Percentiles rank a stretch among this genome's conserved stretches.
phyloP scores from a whole-genome alignment of 2,797 vertebrate species.

The Australoheros facetus region DNA sequence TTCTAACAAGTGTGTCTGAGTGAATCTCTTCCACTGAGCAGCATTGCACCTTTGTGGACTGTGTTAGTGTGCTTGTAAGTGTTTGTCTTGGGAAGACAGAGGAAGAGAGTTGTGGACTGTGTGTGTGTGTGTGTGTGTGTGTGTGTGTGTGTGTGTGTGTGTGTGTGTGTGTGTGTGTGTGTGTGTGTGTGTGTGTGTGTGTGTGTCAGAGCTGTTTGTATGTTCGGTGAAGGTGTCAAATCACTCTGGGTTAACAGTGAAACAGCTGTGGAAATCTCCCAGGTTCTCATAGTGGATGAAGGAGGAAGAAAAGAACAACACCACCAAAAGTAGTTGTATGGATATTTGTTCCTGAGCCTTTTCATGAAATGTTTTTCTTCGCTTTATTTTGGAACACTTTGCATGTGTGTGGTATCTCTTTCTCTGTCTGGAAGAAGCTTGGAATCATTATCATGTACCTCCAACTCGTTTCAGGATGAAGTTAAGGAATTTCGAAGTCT shows the following conservation, averaged over 20 bases:
- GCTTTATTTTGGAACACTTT: neutral
- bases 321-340: neutral
- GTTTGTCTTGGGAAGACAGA: neutral
- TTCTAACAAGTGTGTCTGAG: slow-evolving; percentile 33
- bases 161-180: neutral
- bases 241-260: slow-evolving; percentile 37
- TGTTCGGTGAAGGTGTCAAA: slow-evolving; percentile 46
- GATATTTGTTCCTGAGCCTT: neutral
- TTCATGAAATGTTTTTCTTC: slow-evolving; percentile 19
- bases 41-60: slow-evolving; percentile 7
- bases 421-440: neutral
- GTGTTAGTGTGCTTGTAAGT: slow-evolving; percentile 23
- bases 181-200: slow-evolving; percentile 8
- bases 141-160: neutral
- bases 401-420: neutral
- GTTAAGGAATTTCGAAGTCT: slow-evolving; percentile 58
- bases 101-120: neutral
- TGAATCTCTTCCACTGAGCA: neutral
- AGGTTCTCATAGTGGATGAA: slow-evolving; percentile 27
- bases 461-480: slow-evolving; percentile 53
- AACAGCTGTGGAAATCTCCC: slow-evolving; percentile 42
- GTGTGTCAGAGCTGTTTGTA: slow-evolving; percentile 8
- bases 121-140: slow-evolving; percentile 11
- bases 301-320: slow-evolving; percentile 6
- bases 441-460: slow-evolving; percentile 58